Percentiles rank a stretch among this genome's conserved stretches.
Conservation (phyloP, 2,113 vertebrate genomes). For the Larimichthys polyactis region DNA sequence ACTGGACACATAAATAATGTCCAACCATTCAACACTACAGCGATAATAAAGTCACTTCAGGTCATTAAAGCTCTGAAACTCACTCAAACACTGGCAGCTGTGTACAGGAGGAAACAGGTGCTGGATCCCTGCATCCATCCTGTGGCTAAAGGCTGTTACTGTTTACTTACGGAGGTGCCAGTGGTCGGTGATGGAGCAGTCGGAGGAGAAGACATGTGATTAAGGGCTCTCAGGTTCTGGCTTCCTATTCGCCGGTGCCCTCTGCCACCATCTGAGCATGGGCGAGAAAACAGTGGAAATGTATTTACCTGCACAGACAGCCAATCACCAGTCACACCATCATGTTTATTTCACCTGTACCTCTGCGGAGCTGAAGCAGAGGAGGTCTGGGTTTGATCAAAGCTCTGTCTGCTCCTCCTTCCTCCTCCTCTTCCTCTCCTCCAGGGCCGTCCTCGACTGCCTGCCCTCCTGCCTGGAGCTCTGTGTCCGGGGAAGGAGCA, state of each 20-base stretch:
- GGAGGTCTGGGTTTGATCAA: background rate
- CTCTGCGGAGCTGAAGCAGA: conserved; percentile 31
- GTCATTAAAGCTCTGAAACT: too few relatives aligned
- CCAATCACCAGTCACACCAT: too few relatives aligned
- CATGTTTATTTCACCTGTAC: conserved; percentile 11
- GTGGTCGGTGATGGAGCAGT: conserved; percentile 65
- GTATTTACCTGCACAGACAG: background rate
- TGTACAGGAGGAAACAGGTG: too few relatives aligned
- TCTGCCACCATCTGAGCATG: conserved; percentile 48
- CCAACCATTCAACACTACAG: too few relatives aligned
- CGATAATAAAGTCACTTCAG: too few relatives aligned
- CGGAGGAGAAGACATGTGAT: conserved; percentile 54
- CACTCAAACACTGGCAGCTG: too few relatives aligned
- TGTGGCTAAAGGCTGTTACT: background rate
- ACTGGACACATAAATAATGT: too few relatives aligned
- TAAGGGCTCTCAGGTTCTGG: conserved; percentile 58
- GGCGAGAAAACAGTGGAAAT: background rate
- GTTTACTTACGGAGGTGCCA: conserved; percentile 79
- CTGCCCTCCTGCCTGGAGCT: conserved; percentile 27
- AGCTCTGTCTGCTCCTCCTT: background rate
- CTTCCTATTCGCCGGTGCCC: conserved; percentile 72
- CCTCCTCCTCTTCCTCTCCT: background rate
- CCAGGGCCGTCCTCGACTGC: background rate
- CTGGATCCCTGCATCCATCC: background rate
- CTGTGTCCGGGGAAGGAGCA: background rate